Percentiles rank a stretch among this genome's conserved stretches.
phyloP scores from a whole-genome alignment of 2,113 vertebrate species.

The Psettodes erumei region DNA sequence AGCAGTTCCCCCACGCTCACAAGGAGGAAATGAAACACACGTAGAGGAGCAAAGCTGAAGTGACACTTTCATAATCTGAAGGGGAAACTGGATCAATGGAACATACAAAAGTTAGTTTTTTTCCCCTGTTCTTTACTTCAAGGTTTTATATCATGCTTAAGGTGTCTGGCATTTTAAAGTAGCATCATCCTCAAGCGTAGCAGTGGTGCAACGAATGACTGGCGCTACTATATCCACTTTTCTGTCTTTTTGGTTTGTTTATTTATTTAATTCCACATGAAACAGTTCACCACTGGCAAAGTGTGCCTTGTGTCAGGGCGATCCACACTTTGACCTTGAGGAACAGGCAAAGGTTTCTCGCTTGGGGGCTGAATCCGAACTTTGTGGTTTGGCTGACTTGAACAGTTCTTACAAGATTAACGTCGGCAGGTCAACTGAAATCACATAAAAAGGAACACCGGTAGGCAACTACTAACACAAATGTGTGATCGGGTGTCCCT shows the following conservation, averaged over 20 bases:
- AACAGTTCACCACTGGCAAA: not conserved
- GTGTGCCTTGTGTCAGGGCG: not conserved
- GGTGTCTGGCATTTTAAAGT: not conserved
- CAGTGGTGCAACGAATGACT: not conserved
- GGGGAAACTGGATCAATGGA: not conserved
- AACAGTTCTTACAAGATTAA: not conserved
- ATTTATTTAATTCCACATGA: not conserved
- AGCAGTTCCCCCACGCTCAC: not conserved
- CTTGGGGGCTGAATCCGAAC: not conserved
- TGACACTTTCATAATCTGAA: slow-evolving; percentile 8
- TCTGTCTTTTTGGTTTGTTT: not conserved
- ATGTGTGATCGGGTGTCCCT: not conserved
- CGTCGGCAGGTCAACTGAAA: not conserved
- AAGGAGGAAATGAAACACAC: not conserved
- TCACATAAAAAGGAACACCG: not conserved
- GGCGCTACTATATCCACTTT: not conserved
- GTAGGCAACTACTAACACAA: not conserved
- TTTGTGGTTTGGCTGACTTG: not conserved
- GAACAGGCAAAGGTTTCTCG: not conserved
- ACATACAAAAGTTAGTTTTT: not conserved
- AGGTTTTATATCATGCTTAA: not conserved
- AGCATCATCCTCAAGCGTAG: not conserved
- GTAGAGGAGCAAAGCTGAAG: not conserved
- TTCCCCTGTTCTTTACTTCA: not conserved
- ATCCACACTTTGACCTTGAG: not conserved